Percentiles rank a stretch among this genome's conserved stretches.
phyloP scores from a whole-genome alignment of 2,888 invertebrate genomes.

The Oscheius sp. region DNA sequence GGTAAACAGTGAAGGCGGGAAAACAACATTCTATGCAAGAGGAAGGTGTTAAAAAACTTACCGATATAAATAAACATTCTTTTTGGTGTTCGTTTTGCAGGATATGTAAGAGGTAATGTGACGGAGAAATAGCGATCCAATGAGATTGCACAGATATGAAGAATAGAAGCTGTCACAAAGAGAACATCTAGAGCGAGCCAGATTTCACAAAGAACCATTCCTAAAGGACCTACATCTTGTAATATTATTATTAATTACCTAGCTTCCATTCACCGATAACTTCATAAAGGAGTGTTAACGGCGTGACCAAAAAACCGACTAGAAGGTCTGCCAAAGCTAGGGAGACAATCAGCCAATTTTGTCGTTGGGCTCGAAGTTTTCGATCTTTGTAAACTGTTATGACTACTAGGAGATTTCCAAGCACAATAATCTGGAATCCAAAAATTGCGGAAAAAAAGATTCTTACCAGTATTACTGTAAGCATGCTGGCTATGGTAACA shows the following conservation, averaged over 20 bases:
- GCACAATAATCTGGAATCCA: conserved; percentile 64
- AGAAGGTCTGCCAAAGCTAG: conserved; percentile 71
- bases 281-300: conserved; percentile 73
- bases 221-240: conserved; percentile 39
- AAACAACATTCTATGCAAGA: background rate
- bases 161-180: conserved; percentile 73
- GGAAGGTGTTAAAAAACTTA: conserved; percentile 26
- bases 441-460: background rate
- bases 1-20: background rate
- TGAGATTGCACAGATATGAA: conserved; percentile 71
- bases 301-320: conserved; percentile 73
- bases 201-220: conserved; percentile 72
- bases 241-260: conserved; percentile 56
- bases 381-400: conserved; percentile 67
- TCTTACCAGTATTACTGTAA: conserved; percentile 67
- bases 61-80: conserved; percentile 68
- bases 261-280: conserved; percentile 74
- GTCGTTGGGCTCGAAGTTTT: conserved; percentile 70
- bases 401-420: conserved; percentile 68
- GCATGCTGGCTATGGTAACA: conserved; percentile 65
- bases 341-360: conserved; percentile 74
- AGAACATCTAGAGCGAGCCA: conserved; percentile 74
- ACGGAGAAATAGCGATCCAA: conserved; percentile 69
- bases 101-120: conserved; percentile 67
- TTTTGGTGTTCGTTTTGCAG: conserved; percentile 62